phyloP scores from a whole-genome alignment of 2,113 vertebrate species.

The Dryoscopus gambensis region DNA sequence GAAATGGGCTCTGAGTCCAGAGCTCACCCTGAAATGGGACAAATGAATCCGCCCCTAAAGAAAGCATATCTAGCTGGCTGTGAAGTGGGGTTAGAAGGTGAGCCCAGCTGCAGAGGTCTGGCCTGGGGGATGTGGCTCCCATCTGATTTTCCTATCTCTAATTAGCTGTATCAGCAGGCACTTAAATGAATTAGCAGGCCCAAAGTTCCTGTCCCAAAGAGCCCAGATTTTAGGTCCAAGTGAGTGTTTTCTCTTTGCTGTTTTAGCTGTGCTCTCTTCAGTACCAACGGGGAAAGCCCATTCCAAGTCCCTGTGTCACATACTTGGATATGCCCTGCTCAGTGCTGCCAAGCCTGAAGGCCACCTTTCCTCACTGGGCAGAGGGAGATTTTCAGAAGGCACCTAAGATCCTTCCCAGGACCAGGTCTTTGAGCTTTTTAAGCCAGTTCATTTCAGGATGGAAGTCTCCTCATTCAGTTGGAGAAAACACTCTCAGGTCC shows the following conservation, averaged over 20 bases:
- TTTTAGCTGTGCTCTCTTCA: not conserved
- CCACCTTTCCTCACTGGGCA: not conserved
- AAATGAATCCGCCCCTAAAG: not conserved
- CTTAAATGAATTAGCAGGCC: not conserved
- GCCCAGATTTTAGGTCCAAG: not conserved
- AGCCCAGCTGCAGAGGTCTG: not conserved
- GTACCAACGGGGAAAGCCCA: rapidly evolving
- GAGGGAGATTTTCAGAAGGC: not conserved
- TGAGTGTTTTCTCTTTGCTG: not conserved
- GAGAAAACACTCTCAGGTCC: not conserved
- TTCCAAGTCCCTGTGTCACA: rapidly evolving
- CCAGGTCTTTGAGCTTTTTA: not conserved
- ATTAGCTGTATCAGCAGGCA: not conserved
- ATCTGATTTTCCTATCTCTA: not conserved
- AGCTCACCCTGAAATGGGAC: not conserved
- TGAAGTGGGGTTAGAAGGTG: not conserved
- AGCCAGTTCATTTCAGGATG: not conserved
- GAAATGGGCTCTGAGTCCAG: not conserved
- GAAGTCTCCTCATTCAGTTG: not conserved
- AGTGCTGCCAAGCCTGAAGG: not conserved
- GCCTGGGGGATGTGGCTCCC: not conserved
- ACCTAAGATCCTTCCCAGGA: not conserved
- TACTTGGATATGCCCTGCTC: not conserved
- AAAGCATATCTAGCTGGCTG: not conserved
- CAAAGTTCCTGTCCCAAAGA: not conserved